A percentile compares a stretch with the other conserved stretches of the same genome.
Conservation (phyloP, 2,113 vertebrate species). For the Misgurnus mizolepis region DNA sequence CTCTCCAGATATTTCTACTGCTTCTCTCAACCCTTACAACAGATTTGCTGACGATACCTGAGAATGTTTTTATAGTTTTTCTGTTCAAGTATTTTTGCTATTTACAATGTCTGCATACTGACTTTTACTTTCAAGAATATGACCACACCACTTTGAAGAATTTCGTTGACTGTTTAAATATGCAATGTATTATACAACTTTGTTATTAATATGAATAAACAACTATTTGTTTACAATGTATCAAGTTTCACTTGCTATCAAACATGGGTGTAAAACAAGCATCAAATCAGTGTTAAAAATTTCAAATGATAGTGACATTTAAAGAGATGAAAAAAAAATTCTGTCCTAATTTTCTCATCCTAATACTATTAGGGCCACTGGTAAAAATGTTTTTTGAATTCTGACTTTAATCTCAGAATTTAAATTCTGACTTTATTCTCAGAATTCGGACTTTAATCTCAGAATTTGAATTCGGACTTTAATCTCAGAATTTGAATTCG, state of each 20-base stretch:
- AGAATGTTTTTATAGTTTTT: constrained; percentile 58
- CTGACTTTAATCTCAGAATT: too few relatives aligned
- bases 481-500: too few relatives aligned
- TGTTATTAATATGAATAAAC: background rate
- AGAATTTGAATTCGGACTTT: too few relatives aligned
- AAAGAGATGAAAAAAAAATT: too few relatives aligned
- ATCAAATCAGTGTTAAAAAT: too few relatives aligned
- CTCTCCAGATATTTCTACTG: background rate
- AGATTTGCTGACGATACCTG: constrained; percentile 69
- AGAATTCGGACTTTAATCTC: too few relatives aligned
- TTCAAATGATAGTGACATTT: too few relatives aligned
- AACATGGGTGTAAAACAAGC: background rate
- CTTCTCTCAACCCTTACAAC: constrained; percentile 29
- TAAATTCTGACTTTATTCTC: too few relatives aligned
- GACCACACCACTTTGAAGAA: background rate
- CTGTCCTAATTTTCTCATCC: too few relatives aligned
- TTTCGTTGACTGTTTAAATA: background rate
- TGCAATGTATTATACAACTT: constrained; percentile 11
- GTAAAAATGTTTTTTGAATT: too few relatives aligned
- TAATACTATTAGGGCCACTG: too few relatives aligned
- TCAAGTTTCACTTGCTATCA: background rate
- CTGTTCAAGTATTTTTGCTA: constrained; percentile 41
- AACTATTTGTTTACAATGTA: background rate
- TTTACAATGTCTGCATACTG: background rate
- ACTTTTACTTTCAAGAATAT: background rate